Evolutionary conservation across 2,113 vertebrate genomes (phyloP).

Genomic region (Eurypyga helias): DNA sequence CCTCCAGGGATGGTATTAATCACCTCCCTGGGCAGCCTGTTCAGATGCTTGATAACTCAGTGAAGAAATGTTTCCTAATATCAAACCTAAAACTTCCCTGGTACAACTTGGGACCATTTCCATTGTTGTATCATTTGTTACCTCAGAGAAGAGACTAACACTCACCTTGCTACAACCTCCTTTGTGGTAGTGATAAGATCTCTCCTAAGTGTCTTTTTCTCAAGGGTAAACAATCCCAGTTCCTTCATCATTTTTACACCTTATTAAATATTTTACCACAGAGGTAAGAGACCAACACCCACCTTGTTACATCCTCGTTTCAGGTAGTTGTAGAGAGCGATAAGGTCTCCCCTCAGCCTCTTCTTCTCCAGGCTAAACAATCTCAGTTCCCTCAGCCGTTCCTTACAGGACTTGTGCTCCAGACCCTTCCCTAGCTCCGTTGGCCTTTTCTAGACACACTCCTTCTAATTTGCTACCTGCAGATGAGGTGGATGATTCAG

Average conservation of each 20-base stretch:
- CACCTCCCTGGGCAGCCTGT: neutral
- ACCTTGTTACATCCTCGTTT: neutral
- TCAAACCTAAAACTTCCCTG: neutral
- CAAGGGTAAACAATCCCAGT: neutral
- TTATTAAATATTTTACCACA: neutral
- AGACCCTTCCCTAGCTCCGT: neutral
- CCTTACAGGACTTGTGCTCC: neutral
- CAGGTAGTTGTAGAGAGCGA: neutral
- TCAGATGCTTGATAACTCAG: neutral
- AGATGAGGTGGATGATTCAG: neutral
- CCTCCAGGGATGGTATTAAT: too few relatives aligned
- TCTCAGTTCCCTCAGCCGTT: accelerated
- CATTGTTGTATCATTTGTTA: neutral
- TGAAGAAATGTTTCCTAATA: neutral
- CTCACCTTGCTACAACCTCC: accelerated
- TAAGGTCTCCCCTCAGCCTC: neutral
- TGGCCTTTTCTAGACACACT: accelerated
- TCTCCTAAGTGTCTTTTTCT: neutral
- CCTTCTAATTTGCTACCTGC: neutral
- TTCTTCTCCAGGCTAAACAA: neutral
- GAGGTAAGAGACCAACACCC: neutral
- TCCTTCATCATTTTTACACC: neutral
- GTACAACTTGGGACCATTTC: neutral
- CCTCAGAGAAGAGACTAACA: neutral
- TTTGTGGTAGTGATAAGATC: neutral